phyloP scores from a whole-genome alignment of 1,140 invertebrate species.

The Drosophila persimilis region DNA sequence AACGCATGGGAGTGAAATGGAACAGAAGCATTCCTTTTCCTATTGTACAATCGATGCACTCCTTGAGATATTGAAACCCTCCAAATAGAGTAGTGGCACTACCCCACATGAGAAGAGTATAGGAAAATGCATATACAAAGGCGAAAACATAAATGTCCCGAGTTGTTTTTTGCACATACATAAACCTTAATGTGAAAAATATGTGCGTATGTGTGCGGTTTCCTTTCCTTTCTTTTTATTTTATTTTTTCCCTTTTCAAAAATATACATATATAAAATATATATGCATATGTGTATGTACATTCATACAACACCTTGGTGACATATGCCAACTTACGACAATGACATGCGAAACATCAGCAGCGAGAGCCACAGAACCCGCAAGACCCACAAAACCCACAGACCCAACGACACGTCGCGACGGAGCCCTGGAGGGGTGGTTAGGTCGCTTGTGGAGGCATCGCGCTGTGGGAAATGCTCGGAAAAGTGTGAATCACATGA shows the following conservation, averaged over 20 bases:
- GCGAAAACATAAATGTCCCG: slow-evolving; percentile 23
- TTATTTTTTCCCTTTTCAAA: slow-evolving; percentile 10
- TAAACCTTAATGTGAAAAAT: slow-evolving; percentile 47
- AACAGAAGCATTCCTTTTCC: too few relatives aligned
- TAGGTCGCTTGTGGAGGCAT: too few relatives aligned
- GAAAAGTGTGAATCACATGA: too few relatives aligned
- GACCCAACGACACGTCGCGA: too few relatives aligned
- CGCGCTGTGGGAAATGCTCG: too few relatives aligned
- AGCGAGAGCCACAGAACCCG: background rate
- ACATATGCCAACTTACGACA: slow-evolving; percentile 75
- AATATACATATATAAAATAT: slow-evolving; percentile 5
- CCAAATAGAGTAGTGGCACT: background rate
- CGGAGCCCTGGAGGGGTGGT: too few relatives aligned
- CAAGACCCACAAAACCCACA: too few relatives aligned
- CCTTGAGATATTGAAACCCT: too few relatives aligned
- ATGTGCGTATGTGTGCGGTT: background rate
- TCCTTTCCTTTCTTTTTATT: slow-evolving; percentile 12
- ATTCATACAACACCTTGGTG: slow-evolving; percentile 66
- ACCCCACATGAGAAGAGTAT: background rate
- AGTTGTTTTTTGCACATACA: slow-evolving; percentile 43
- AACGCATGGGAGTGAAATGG: too few relatives aligned
- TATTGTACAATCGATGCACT: too few relatives aligned
- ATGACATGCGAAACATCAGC: slow-evolving; percentile 58
- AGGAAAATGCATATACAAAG: slow-evolving; percentile 11
- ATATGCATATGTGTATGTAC: slow-evolving; percentile 8